Conservation (phyloP, 1,140 invertebrate genomes). For the Drosophila lini region DNA sequence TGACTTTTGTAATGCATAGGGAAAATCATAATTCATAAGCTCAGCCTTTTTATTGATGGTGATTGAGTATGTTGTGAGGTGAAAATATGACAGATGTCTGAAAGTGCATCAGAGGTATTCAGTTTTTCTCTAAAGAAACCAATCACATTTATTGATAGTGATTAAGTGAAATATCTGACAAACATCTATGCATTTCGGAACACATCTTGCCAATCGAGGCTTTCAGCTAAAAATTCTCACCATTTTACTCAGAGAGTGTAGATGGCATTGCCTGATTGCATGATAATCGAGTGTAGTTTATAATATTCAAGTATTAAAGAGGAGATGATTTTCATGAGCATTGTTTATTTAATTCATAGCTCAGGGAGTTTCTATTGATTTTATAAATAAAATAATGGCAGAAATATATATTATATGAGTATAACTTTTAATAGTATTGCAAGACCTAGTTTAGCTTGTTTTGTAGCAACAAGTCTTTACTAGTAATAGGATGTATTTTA, state of each 20-base stretch:
- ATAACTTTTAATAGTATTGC: too few species aligned
- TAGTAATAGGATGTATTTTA: not conserved
- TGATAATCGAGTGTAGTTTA: slow-evolving; percentile 28
- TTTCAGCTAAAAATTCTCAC: slow-evolving; percentile 11
- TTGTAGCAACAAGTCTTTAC: not conserved
- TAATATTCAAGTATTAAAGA: not conserved
- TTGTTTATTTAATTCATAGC: not conserved
- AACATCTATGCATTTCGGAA: not conserved
- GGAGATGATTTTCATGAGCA: not conserved
- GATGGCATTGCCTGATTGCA: slow-evolving; percentile 24
- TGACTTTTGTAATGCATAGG: slow-evolving; percentile 30
- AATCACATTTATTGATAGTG: slow-evolving; percentile 1
- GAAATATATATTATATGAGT: too few species aligned
- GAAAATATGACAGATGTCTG: slow-evolving; percentile 8
- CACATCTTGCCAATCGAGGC: not conserved
- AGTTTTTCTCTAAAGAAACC: slow-evolving; percentile 16
- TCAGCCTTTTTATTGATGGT: slow-evolving; percentile 29
- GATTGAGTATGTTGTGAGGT: slow-evolving; percentile 23
- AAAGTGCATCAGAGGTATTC: not conserved
- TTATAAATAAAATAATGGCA: not conserved
- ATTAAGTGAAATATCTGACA: slow-evolving; percentile 8
- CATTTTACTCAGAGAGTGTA: slow-evolving; percentile 10
- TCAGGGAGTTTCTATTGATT: not conserved
- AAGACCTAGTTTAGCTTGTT: not conserved
- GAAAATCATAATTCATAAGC: slow-evolving; percentile 41